Evolutionary conservation across 1,140 invertebrate species (phyloP).

Genomic region (Drosophila equinoxialis): DNA sequence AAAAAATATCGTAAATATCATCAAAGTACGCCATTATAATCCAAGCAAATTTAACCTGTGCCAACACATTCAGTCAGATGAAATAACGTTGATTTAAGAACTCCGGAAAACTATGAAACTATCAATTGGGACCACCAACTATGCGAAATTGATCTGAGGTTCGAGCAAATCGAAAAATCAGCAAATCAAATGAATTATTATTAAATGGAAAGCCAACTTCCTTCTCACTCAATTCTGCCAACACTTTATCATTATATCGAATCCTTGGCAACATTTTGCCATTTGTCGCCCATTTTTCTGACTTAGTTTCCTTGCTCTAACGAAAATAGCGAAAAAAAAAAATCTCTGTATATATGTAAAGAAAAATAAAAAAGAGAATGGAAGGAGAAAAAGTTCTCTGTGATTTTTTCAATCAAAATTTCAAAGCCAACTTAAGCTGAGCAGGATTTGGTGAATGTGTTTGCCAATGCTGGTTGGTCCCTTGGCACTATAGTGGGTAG

Average conservation of each 20-base stretch:
- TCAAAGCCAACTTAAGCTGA: slow-evolving; percentile 78
- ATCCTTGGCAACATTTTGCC: slow-evolving; percentile 17
- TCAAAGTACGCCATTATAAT: no score
- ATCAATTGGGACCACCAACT: not conserved
- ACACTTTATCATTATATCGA: slow-evolving; percentile 15
- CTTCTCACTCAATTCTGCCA: not conserved
- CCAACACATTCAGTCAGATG: not conserved
- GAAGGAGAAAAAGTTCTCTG: slow-evolving; percentile 23
- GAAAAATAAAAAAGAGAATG: not conserved
- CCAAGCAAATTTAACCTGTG: not conserved
- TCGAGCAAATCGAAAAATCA: slow-evolving; percentile 3
- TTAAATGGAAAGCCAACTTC: slow-evolving; percentile 8
- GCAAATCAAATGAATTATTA: slow-evolving; percentile 12
- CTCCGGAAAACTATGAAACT: not conserved
- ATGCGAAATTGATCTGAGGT: not conserved
- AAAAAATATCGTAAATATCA: no score
- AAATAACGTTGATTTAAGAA: not conserved
- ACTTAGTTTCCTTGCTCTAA: slow-evolving; percentile 20
- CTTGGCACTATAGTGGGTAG: slow-evolving; percentile 25
- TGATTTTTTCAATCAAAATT: slow-evolving; percentile 82
- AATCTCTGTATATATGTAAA: not conserved
- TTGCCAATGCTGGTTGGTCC: slow-evolving; percentile 48
- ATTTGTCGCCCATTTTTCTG: slow-evolving; percentile 18
- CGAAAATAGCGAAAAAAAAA: not conserved
- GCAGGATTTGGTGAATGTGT: slow-evolving; percentile 71